These are phyloP conservation scores for Ictidomys tridecemlineatus DNA, from an alignment of 2,113 vertebrate genomes.

Conservation along the genomic window DNA sequence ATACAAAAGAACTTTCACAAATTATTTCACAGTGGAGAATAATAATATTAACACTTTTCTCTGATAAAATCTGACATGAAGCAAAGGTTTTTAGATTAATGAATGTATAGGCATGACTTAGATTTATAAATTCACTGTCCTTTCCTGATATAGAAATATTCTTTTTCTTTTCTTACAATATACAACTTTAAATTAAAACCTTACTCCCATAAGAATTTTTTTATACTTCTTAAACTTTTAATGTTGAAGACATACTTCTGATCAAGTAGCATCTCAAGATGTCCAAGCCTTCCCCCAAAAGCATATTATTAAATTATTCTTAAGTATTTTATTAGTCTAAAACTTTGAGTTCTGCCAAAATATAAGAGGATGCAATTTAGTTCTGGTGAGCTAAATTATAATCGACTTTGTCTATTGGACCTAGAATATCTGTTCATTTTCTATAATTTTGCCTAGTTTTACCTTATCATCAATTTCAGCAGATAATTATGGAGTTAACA, in stretches of 20 bases:
- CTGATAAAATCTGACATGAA: constrained; percentile 29
- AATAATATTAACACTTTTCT: constrained; percentile 32
- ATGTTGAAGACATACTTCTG: not conserved
- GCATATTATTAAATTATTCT: not conserved
- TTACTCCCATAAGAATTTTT: not conserved
- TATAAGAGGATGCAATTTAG: constrained; percentile 1
- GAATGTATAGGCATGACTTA: not conserved
- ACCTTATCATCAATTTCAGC: constrained; percentile 39
- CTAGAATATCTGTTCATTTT: constrained; percentile 17
- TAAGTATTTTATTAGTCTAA: constrained; percentile 30
- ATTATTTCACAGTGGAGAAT: not conserved
- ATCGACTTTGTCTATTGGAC: not conserved
- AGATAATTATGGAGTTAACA: not conserved
- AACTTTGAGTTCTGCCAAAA: constrained; percentile 44
- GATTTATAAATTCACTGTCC: not conserved
- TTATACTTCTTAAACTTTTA: constrained; percentile 7
- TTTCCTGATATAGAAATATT: constrained; percentile 41
- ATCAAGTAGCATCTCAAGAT: constrained; percentile 44
- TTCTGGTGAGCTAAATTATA: not conserved
- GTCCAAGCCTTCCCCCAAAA: not conserved
- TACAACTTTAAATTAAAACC: not conserved
- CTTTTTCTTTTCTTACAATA: not conserved
- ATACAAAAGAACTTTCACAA: not conserved
- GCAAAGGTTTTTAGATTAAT: not conserved
- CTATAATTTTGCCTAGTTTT: constrained; percentile 1